A percentile compares a stretch with the other conserved stretches of the same genome.
Conservation (phyloP, 2,888 invertebrate species). For the Microplitis deprimator region DNA sequence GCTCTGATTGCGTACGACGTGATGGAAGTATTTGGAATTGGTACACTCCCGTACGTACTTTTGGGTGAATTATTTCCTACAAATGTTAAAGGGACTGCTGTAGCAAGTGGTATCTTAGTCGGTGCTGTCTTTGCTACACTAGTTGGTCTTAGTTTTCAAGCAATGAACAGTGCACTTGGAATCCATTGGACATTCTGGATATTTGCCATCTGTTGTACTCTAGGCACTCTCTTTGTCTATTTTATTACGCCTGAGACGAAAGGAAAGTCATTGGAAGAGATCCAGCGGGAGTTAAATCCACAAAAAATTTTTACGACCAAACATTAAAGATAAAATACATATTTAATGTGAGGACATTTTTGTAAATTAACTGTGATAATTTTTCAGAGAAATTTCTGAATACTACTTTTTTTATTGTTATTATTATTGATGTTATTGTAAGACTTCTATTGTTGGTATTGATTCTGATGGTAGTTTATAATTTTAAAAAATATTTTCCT, state of each 20-base stretch:
- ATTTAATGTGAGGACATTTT: constrained; percentile 7
- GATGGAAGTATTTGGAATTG: constrained; percentile 77
- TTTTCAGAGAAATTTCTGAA: constrained; percentile 1
- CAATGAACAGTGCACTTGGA: constrained; percentile 73
- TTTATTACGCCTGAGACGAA: constrained; percentile 76
- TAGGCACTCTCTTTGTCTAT: constrained; percentile 74
- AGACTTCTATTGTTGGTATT: background rate
- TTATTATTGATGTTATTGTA: constrained; percentile 13
- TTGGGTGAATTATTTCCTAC: constrained; percentile 79
- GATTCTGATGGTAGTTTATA: background rate
- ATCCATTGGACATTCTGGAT: constrained; percentile 75
- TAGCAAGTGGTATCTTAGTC: constrained; percentile 77
- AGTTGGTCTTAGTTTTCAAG: constrained; percentile 76
- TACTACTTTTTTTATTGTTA: background rate
- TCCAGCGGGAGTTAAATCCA: constrained; percentile 68
- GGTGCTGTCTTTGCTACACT: constrained; percentile 76
- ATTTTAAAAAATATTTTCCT: background rate
- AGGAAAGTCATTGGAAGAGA: constrained; percentile 76
- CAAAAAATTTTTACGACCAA: constrained; percentile 37
- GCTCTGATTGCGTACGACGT: constrained; percentile 77
- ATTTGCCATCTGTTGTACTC: constrained; percentile 73
- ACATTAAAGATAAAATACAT: constrained; percentile 1
- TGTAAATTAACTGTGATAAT: constrained; percentile 7
- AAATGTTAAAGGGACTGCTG: constrained; percentile 77
- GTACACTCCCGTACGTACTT: constrained; percentile 77